These are phyloP conservation scores for Perca flavescens DNA, from an alignment of 2,113 vertebrate genomes.

Conservation along the genomic window DNA sequence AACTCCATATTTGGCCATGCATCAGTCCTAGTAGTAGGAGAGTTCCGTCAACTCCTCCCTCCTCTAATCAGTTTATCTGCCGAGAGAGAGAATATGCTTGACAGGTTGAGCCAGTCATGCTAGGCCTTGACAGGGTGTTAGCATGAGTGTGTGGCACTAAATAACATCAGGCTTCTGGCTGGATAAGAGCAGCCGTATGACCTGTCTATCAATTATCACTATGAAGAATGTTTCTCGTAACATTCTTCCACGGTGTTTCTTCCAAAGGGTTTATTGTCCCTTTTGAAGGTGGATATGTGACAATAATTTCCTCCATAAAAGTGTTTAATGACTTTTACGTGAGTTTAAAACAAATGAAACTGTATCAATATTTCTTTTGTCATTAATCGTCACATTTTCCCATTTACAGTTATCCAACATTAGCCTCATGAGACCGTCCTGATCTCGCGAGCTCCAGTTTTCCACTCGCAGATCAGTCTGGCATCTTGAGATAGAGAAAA, in stretches of 20 bases:
- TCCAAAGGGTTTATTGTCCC: not conserved
- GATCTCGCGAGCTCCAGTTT: no score
- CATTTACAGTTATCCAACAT: not conserved
- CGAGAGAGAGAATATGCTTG: slow-evolving; percentile 28
- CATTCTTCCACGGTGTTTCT: slow-evolving; percentile 29
- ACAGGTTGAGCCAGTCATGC: slow-evolving; percentile 65
- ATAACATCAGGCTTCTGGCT: slow-evolving; percentile 40
- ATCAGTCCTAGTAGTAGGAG: not conserved
- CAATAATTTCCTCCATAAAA: not conserved
- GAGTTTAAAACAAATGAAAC: not conserved
- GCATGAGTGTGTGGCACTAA: slow-evolving; percentile 25
- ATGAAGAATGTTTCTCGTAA: slow-evolving; percentile 33
- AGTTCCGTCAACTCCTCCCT: not conserved
- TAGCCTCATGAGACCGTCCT: no score
- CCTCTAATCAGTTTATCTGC: slow-evolving; percentile 30
- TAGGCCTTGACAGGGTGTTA: slow-evolving; percentile 69
- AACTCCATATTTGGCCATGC: not conserved
- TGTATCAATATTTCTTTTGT: not conserved
- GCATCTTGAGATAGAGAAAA: no score
- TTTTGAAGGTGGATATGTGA: not conserved
- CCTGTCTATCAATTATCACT: slow-evolving; percentile 14
- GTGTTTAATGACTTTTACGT: not conserved
- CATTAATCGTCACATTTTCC: not conserved
- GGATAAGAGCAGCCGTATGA: slow-evolving; percentile 14
- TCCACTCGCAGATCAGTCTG: no score